These are phyloP conservation scores for Drosophila histrio DNA, from an alignment of 2,888 invertebrate genomes.

Conservation along the genomic window DNA sequence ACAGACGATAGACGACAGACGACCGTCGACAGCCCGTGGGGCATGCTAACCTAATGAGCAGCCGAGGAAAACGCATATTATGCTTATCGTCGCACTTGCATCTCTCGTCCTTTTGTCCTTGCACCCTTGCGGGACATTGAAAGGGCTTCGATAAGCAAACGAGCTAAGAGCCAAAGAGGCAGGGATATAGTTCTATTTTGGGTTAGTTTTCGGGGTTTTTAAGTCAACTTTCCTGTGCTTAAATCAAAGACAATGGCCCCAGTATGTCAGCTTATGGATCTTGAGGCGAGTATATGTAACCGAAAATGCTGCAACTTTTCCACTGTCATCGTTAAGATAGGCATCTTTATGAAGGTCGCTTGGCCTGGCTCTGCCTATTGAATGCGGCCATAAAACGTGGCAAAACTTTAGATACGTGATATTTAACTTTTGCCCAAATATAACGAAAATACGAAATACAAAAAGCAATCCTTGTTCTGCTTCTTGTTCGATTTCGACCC, in stretches of 20 bases:
- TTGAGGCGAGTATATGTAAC: slow-evolving; percentile 38
- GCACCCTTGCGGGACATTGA: slow-evolving; percentile 50
- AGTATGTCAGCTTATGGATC: slow-evolving; percentile 21
- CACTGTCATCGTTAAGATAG: slow-evolving; percentile 82
- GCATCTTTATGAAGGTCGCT: slow-evolving; percentile 81
- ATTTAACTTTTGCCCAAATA: slow-evolving; percentile 34
- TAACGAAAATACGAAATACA: neutral
- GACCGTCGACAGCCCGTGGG: slow-evolving; percentile 23
- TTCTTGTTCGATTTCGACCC: slow-evolving; percentile 52
- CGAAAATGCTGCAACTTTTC: slow-evolving; percentile 49
- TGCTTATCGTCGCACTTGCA: slow-evolving; percentile 73
- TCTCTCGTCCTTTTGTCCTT: slow-evolving; percentile 53
- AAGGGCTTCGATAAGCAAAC: slow-evolving; percentile 67
- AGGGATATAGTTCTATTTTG: slow-evolving; percentile 23
- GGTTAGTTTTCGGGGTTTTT: slow-evolving; percentile 56
- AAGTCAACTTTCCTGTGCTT: slow-evolving; percentile 60
- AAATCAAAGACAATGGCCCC: slow-evolving; percentile 68
- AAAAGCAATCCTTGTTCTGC: slow-evolving; percentile 17
- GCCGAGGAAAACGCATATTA: slow-evolving; percentile 79
- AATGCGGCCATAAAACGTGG: slow-evolving; percentile 49
- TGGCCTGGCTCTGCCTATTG: slow-evolving; percentile 24
- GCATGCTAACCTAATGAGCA: slow-evolving; percentile 73
- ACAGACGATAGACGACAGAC: neutral
- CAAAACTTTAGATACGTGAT: slow-evolving; percentile 47
- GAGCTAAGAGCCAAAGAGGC: slow-evolving; percentile 8